Evolutionary conservation across 1,140 invertebrate genomes (phyloP).

Genomic region (Drosophila quadrilineata): DNA sequence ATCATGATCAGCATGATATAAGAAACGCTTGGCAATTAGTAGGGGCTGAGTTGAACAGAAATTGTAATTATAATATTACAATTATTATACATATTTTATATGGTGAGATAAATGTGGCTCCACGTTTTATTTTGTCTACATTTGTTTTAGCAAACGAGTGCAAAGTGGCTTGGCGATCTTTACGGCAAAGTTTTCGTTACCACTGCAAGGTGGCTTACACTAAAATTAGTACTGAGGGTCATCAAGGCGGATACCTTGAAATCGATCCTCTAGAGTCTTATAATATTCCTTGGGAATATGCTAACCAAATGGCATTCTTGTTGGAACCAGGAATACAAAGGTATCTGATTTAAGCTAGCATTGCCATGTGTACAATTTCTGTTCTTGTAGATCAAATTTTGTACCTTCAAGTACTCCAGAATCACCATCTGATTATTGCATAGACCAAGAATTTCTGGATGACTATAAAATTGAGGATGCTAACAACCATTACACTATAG

Average conservation of each 20-base stretch:
- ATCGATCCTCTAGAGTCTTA: constrained; percentile 23
- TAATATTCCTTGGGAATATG: constrained; percentile 33
- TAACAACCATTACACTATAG: background rate
- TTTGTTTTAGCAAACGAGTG: constrained; percentile 17
- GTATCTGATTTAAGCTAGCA: no score
- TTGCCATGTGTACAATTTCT: background rate
- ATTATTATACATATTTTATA: no score
- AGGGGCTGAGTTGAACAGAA: constrained; percentile 11
- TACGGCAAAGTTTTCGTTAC: constrained; percentile 32
- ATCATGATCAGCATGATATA: constrained; percentile 17
- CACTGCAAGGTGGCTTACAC: constrained; percentile 19
- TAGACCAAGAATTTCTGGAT: constrained; percentile 24
- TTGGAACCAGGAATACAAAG: constrained; percentile 6
- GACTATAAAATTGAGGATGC: background rate
- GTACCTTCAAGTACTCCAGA: background rate
- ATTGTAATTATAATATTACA: no score
- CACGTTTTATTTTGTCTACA: no score
- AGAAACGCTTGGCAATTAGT: constrained; percentile 28
- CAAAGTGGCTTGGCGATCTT: constrained; percentile 27
- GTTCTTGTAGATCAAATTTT: background rate
- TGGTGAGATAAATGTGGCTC: no score
- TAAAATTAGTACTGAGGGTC: background rate
- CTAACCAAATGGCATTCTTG: constrained; percentile 24
- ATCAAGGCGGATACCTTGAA: constrained; percentile 11
- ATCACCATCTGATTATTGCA: constrained; percentile 2